These are phyloP conservation scores for Pocota personata DNA, from an alignment of 2,888 invertebrate species.

Conservation along the genomic window DNA sequence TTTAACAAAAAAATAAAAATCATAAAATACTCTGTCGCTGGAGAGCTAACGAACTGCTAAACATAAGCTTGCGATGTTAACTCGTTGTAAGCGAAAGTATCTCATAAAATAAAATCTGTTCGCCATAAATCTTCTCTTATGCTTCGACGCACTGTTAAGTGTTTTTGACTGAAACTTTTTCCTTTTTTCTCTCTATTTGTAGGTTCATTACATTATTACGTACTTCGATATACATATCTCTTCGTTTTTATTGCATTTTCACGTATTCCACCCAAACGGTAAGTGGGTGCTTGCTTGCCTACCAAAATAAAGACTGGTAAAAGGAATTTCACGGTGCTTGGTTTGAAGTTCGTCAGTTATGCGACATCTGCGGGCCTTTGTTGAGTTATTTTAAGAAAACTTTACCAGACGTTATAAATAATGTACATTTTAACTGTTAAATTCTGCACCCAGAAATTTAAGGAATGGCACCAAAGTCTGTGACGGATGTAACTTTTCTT, in stretches of 20 bases:
- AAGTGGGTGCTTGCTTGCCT: background rate
- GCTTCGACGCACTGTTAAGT: conserved; percentile 44
- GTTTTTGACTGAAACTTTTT: conserved; percentile 5
- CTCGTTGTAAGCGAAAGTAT: conserved; percentile 32
- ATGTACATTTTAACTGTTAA: background rate
- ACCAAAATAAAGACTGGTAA: background rate
- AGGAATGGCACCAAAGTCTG: background rate
- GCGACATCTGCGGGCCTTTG: background rate
- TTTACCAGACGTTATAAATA: background rate
- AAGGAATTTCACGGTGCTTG: conserved; percentile 3
- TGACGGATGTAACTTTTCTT: background rate
- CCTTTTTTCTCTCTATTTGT: background rate
- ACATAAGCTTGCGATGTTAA: background rate
- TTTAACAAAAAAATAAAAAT: too few relatives aligned
- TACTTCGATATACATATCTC: background rate
- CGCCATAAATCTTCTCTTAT: conserved; percentile 29
- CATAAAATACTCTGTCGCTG: conserved; percentile 4
- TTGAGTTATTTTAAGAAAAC: background rate
- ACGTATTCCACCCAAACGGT: background rate
- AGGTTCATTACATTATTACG: background rate
- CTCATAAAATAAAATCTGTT: background rate
- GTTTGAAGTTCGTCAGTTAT: background rate
- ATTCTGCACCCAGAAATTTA: background rate
- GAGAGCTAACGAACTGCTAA: conserved; percentile 14
- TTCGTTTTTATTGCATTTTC: background rate